These are phyloP conservation scores for Lissocephala sabroskyi DNA, from an alignment of 2,888 invertebrate species.

Conservation along the genomic window DNA sequence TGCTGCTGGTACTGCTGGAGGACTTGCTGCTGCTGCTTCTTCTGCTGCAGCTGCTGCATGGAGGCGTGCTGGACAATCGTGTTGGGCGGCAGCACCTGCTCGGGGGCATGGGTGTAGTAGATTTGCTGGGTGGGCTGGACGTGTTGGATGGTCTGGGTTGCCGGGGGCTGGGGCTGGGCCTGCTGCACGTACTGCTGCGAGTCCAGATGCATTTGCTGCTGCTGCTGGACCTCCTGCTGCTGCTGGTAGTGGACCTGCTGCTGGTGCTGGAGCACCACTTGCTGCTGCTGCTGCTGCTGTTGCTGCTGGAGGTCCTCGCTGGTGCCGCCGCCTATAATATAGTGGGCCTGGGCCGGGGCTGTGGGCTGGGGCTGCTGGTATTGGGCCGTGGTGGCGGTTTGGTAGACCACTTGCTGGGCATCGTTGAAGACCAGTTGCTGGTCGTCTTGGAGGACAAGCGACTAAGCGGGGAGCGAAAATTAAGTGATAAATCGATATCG, in stretches of 20 bases:
- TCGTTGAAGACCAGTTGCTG: constrained; percentile 72
- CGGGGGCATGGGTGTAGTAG: constrained; percentile 57
- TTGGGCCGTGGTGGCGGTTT: constrained; percentile 56
- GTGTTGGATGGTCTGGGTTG: constrained; percentile 32
- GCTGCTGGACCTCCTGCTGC: constrained; percentile 36
- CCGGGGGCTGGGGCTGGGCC: constrained; percentile 32
- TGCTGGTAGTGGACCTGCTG: constrained; percentile 58
- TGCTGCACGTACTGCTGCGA: constrained; percentile 39
- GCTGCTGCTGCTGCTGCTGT: constrained; percentile 53
- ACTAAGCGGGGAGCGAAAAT: constrained; percentile 18
- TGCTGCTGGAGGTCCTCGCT: constrained; percentile 30
- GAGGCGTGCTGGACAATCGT: constrained; percentile 61
- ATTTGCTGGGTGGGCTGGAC: constrained; percentile 57
- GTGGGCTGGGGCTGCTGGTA: constrained; percentile 58
- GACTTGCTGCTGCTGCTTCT: constrained; percentile 36
- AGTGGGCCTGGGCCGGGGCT: constrained; percentile 47
- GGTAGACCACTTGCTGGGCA: constrained; percentile 72
- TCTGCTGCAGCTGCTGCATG: constrained; percentile 44
- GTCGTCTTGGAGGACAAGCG: constrained; percentile 64
- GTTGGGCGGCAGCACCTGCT: constrained; percentile 61
- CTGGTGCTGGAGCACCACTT: constrained; percentile 48
- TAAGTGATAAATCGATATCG: neutral
- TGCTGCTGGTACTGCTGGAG: constrained; percentile 41
- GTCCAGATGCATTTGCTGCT: constrained; percentile 21
- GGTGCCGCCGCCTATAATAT: constrained; percentile 48